Evolutionary conservation across 1,140 invertebrate genomes (phyloP), one percentile per base, ranked within the genome.

Genomic region (Eueides isabella): DNA sequence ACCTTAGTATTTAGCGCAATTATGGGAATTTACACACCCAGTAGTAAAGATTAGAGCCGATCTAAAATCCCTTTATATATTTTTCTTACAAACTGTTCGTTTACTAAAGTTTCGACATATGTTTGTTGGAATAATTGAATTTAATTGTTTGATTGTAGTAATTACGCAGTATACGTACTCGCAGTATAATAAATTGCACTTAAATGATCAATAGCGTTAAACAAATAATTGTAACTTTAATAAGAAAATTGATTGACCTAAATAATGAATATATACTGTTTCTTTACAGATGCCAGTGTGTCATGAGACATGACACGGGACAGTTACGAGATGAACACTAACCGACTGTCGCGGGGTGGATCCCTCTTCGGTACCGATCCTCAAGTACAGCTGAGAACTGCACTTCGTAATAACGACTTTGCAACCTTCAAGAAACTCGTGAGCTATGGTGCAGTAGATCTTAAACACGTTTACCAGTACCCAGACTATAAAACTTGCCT

Each of bases 401-500:
- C 92, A 4, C 77, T 95, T 16, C 85, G 85, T 0, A 87, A 85
- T 4, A 92, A 86, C 41, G 91, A 94, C 41, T 87, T 90, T 38
- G 78, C 75, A 16, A 88, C 85, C 0, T 95, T 95, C 80, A 93
- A 93, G 55, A 93, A 87, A 71, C 80, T 94, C 0, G 74, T 95
- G 4, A 83, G 79, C 38, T 88, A 88, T 11, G 88, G 87, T 38
- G 80, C 79, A 63, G 83, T 89, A 0, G 80, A 91, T 83, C 70
- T 90, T 7, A 87, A 95, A 72, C 67, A 94, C 61, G 92, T 94
- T 71, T 92, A 95, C 66, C 82, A 85, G 38, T 92, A 94, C 75
- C 90, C 92, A 0, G 89, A 95, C 77, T 87, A 94, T 61, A 94
- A 94, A 75, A 95, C 94, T 0, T 93, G 92, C 61, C 86, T 95